Conservation (phyloP, 2,113 vertebrate species). For the Panthera leo region DNA sequence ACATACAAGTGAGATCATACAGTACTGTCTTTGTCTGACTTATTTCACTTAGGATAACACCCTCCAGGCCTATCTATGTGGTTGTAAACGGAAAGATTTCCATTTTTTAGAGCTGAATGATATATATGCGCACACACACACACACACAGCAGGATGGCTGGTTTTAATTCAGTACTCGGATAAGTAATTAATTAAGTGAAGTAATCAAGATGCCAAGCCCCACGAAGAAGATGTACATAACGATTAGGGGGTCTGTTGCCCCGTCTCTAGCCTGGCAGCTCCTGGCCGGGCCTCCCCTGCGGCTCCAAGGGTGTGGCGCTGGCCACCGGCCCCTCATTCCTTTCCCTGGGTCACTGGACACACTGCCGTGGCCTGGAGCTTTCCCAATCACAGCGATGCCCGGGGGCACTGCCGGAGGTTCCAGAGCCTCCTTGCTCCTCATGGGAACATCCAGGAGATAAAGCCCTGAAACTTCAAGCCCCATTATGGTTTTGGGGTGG, state of each 20-base stretch:
- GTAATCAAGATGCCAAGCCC: background rate
- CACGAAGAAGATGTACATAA: accelerated
- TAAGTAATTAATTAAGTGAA: background rate
- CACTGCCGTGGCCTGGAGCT: background rate
- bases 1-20: background rate
- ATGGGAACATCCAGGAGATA: background rate
- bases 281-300: background rate
- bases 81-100: background rate
- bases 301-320: background rate
- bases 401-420: background rate
- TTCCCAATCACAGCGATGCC: background rate
- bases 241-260: background rate
- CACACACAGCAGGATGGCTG: background rate
- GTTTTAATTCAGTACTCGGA: background rate
- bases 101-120: background rate
- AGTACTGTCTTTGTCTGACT: background rate
- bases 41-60: background rate
- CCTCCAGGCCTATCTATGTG: background rate
- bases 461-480: background rate
- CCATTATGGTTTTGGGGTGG: background rate
- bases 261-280: too few species aligned
- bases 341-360: background rate
- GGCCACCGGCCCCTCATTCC: background rate
- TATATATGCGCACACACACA: background rate
- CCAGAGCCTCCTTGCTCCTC: background rate